Conservation (phyloP, 2,888 invertebrate species). For the Merodon equestris region DNA sequence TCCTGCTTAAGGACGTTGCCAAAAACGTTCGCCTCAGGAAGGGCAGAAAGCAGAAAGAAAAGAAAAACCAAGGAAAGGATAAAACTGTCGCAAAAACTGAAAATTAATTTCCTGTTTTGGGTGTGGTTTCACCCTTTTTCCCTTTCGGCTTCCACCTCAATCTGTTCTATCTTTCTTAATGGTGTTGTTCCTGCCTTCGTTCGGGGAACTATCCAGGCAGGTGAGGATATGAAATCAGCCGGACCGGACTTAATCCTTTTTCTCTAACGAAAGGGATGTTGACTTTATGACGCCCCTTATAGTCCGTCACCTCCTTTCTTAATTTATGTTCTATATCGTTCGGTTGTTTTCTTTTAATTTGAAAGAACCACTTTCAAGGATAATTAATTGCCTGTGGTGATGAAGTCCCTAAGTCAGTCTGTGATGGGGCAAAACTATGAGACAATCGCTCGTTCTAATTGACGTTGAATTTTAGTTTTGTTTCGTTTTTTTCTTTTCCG, state of each 20-base stretch:
- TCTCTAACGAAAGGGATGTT: not conserved
- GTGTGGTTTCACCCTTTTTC: conserved; percentile 40
- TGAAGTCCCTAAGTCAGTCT: conserved; percentile 10
- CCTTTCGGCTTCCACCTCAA: not conserved
- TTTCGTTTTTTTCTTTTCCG: conserved; percentile 39
- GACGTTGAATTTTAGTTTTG: conserved; percentile 47
- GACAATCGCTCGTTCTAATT: conserved; percentile 56
- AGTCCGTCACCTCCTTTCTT: conserved; percentile 24
- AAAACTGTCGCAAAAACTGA: conserved; percentile 50
- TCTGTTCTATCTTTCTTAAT: not conserved
- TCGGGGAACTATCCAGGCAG: too few relatives aligned
- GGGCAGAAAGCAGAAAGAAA: not conserved
- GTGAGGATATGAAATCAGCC: conserved; percentile 47
- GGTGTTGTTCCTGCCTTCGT: too few relatives aligned
- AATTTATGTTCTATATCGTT: conserved; percentile 9
- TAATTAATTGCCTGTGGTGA: conserved; percentile 54
- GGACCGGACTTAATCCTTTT: conserved; percentile 32
- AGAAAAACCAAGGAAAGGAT: conserved; percentile 38
- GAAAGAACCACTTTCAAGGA: conserved; percentile 46
- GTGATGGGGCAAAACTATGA: conserved; percentile 10
- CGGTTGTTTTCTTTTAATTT: conserved; percentile 63
- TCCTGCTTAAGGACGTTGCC: conserved; percentile 39
- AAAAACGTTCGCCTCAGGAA: conserved; percentile 6
- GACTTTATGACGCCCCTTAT: conserved; percentile 25
- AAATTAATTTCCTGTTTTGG: conserved; percentile 58